Base-by-base conservation (phyloP, 1,140 invertebrate genomes). In the Heliconius himera region DNA sequence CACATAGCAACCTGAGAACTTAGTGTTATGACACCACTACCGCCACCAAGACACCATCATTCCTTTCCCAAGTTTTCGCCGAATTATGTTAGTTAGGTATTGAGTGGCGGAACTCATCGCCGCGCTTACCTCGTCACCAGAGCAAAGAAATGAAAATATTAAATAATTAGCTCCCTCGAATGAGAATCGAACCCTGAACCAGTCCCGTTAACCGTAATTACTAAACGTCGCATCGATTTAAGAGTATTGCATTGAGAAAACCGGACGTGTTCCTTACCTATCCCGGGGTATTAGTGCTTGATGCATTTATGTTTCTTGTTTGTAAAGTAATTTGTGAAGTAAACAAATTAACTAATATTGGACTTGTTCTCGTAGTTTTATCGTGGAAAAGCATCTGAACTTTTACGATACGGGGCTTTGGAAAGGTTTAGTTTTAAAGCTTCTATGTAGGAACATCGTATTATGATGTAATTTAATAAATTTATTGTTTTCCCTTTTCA, bases 331-430 rank as follows among this genome's bases (percentile, higher is more conserved):
- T 66, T 66, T 16, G 22, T 66, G 1, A 22, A 66, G 56, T 66
- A 66, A 66, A 66, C 22, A 66, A 66, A 13, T 66, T 66, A 66
- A 66, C n/a, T 66, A 22, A 66, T 56, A 66, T 26, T 66, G 56
- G 8, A 66, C 9, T 66, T 66, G 22, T 26, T 66, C 56, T 29
- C 22, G 11, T 66, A 29, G 56, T 13, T 66, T 66, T 66, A 66
- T 66, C 56, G 56, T 66, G 8, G 18, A 22, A 56, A 56, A 56
- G n/a, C n/a, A 22, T 22, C 54, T 56, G 20, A 56, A 56, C 20
- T n/a, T 26, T 66, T 0, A 66, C 11, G 26, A 26, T 66, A 26
- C 56, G 11, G 20, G 11, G 56, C 22, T 26, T 26, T 66, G 13
- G 56, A 66, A 56, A 66, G n/a, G 9, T 26, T 66, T 66, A 66